These are phyloP conservation scores for Falco berigora DNA, from an alignment of 2,797 vertebrate species.

Conservation along the genomic window DNA sequence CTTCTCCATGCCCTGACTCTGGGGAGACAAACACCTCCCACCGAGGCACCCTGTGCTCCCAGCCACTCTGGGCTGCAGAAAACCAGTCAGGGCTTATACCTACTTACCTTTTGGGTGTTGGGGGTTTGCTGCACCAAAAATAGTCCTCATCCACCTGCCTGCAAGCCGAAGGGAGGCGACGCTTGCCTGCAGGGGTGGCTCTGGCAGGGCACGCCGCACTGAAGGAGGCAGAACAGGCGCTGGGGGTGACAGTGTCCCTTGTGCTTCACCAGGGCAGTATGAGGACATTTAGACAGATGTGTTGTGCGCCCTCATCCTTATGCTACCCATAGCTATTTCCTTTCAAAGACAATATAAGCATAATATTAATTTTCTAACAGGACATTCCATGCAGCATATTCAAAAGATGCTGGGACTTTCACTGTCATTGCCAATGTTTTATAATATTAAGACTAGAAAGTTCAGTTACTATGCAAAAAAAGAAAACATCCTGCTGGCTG, in stretches of 20 bases:
- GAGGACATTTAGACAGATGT: background rate
- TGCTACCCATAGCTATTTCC: background rate
- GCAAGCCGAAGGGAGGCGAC: background rate
- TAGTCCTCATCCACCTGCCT: background rate
- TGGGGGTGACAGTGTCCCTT: background rate
- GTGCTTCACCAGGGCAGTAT: background rate
- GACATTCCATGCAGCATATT: background rate
- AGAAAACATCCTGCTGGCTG: background rate
- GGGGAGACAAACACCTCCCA: background rate
- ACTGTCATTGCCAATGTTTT: background rate
- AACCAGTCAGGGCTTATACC: background rate
- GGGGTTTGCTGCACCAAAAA: background rate
- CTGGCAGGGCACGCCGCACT: accelerated
- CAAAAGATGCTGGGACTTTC: background rate
- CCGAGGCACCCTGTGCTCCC: background rate
- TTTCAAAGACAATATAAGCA: background rate
- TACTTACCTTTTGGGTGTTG: background rate
- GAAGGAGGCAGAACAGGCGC: background rate
- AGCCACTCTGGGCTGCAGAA: background rate
- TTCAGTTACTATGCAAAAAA: background rate
- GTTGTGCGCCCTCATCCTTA: background rate
- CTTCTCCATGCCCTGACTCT: accelerated
- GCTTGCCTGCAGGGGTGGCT: background rate
- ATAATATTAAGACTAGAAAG: background rate
- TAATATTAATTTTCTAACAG: background rate